Base-by-base conservation (phyloP, 23 tunicate species). In the Halocynthia aurantium region DNA sequence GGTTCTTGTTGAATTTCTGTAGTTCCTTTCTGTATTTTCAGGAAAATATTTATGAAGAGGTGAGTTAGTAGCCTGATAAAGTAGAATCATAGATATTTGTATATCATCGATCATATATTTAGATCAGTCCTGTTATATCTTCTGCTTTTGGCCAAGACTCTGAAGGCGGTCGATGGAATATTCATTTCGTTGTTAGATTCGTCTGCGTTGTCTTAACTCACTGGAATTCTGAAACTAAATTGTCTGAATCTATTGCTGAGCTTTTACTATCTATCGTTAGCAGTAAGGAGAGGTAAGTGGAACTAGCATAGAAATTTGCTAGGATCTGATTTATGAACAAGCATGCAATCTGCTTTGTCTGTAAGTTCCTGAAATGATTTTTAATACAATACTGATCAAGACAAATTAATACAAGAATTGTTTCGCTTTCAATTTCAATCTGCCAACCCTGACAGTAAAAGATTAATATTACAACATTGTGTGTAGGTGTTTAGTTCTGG, bases 121-220 rank as follows among this genome's bases (percentile, higher is more conserved):
- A 85, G 90, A 55, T 89, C 9, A 89, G 96, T 66, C 96, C 96
- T 10, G 82, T 81, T 8, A 57, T 89, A n/a, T 80, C 96, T 17
- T 61, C 85, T 53, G 82, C 88, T 7, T 89, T 83, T 68, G 96
- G 96, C 10, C 78, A 74, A 15, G 81, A 89, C 73, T 84, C 88
- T 6, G 85, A 84, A 8, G 96, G 96, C 6, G 83, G 78, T 10
- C 76, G 69, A 31, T 89, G 96, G 96, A 74, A 75, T 75, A 51
- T 81, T 7, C 51, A 54, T 50, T 84, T 66, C 53, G 50, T 84
- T 10, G 53, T 76, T 6, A 77, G 63, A 6, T 80, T 80, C 44
- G 76, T 84, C 10, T 52, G 67, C 54, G 20, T 50, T 7, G 61
- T 57, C 8, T 69, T 89, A 20, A 56, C 57, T 6, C 7, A 72